Evolutionary conservation across 1,140 invertebrate genomes (phyloP).

Genomic region (Aporrectodea caliginosa): DNA sequence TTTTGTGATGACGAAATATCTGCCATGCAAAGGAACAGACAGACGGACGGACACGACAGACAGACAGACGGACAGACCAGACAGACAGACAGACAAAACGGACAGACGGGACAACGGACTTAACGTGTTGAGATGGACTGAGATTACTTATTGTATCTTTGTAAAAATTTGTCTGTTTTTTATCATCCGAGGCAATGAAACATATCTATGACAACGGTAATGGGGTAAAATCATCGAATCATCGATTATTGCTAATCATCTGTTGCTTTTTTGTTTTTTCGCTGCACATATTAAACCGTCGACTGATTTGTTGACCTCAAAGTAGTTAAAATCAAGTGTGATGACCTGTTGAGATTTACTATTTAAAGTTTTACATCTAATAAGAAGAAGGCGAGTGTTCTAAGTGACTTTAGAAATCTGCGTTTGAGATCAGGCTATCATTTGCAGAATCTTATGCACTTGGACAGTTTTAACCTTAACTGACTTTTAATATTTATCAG

Average conservation of each 20-base stretch:
- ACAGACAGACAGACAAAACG: not conserved
- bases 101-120: not conserved
- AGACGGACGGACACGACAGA: not conserved
- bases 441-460: too few relatives aligned
- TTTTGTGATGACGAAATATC: not conserved
- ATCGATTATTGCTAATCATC: not conserved
- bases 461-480: too few relatives aligned
- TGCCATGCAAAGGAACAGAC: not conserved
- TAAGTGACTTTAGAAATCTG: too few relatives aligned
- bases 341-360: too few relatives aligned
- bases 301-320: too few relatives aligned
- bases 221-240: not conserved
- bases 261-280: not conserved
- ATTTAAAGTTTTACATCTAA: too few relatives aligned
- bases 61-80: not conserved
- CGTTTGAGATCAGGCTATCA: too few relatives aligned
- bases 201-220: conserved; percentile 1
- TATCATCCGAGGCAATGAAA: not conserved
- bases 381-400: too few relatives aligned
- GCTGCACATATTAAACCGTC: too few relatives aligned
- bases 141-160: conserved; percentile 1
- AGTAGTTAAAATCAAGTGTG: too few relatives aligned
- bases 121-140: not conserved
- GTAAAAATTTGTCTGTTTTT: not conserved
- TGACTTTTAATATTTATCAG: too few relatives aligned